A percentile compares a stretch with the other conserved stretches of the same genome.
Evolutionary conservation across 2,113 vertebrate species (phyloP).

Genomic region (Rostratula benghalensis): DNA sequence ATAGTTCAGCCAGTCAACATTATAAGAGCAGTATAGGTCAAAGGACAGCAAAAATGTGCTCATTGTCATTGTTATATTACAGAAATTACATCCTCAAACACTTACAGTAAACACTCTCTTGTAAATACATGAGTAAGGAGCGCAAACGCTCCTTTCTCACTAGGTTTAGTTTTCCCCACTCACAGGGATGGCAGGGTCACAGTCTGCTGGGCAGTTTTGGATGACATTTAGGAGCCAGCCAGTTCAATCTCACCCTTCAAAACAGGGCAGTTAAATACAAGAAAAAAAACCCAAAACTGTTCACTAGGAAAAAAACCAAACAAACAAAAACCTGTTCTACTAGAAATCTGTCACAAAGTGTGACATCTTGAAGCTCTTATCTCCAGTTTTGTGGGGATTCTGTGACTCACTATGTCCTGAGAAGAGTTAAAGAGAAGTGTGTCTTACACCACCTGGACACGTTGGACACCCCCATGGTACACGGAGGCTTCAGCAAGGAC

Average conservation of each 20-base stretch:
- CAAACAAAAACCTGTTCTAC: too few species aligned
- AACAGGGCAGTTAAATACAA: background rate
- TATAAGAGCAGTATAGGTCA: too few species aligned
- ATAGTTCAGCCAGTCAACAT: too few species aligned
- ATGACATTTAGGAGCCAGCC: background rate
- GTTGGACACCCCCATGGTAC: too few species aligned
- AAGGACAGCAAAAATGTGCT: background rate
- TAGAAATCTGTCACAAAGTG: background rate
- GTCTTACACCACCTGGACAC: fast-evolving
- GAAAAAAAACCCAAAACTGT: too few species aligned
- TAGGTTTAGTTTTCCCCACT: background rate
- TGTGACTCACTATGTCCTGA: background rate
- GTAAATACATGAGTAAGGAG: background rate
- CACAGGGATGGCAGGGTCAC: background rate
- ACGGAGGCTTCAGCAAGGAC: background rate
- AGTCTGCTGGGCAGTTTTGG: background rate
- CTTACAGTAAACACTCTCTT: background rate
- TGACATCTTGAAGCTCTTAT: background rate
- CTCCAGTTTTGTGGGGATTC: background rate
- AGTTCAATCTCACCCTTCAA: background rate
- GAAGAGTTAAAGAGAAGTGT: background rate
- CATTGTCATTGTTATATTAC: background rate
- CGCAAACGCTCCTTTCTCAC: background rate
- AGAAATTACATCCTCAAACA: background rate
- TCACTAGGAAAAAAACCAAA: too few species aligned